Percentiles rank a stretch among this genome's conserved stretches.
Conservation (phyloP, 37 sponge, comb jelly and placozoan genomes). For the Crambe crambe region DNA sequence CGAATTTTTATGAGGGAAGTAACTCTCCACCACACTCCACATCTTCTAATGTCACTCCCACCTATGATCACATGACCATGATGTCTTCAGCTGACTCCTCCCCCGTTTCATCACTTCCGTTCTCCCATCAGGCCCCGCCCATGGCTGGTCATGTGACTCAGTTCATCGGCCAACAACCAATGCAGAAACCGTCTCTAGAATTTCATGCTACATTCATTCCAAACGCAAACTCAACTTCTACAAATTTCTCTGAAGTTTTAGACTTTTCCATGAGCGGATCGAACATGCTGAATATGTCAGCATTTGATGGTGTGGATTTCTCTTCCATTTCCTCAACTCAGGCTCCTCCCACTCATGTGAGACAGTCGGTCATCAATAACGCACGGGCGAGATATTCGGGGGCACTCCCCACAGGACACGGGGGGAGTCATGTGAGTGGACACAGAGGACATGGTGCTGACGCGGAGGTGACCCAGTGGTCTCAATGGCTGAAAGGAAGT, state of each 20-base stretch:
- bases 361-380: constrained; percentile 9
- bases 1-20: not conserved
- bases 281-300: not conserved
- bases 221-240: not conserved
- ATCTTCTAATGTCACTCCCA: not conserved
- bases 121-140: not conserved
- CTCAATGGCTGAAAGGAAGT: constrained; percentile 47
- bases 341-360: not conserved
- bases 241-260: not conserved
- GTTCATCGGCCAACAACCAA: not conserved
- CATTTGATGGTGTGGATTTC: not conserved
- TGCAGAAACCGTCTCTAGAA: not conserved
- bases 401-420: not conserved
- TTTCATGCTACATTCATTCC: not conserved
- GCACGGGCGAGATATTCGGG: constrained; percentile 9
- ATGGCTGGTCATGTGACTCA: not conserved
- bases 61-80: not conserved
- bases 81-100: not conserved
- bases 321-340: not conserved
- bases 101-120: not conserved
- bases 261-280: not conserved
- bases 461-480: constrained; percentile 28
- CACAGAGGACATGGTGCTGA: not conserved
- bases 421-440: not conserved
- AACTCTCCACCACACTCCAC: constrained; percentile 15